Percentiles rank a stretch among this genome's conserved stretches.
These are phyloP conservation scores for Ferdinandea cuprea DNA, from an alignment of 2,888 invertebrate species.

Conservation along the genomic window DNA sequence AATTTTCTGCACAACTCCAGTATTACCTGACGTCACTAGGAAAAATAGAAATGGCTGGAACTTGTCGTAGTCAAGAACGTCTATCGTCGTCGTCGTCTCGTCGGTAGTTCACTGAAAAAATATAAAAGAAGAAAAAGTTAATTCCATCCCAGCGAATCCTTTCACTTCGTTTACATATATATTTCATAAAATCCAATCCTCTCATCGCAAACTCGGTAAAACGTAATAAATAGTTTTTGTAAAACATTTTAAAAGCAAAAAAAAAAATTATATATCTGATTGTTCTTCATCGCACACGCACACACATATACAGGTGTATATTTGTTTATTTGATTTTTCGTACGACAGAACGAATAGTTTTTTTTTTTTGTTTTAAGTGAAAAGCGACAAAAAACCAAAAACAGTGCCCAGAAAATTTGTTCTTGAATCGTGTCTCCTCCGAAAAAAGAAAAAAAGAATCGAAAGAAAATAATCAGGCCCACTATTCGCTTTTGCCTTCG, in stretches of 20 bases:
- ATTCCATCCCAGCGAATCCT: not conserved
- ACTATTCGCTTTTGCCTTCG: not conserved
- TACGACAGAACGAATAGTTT: slow-evolving; percentile 23
- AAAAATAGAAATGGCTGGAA: slow-evolving; percentile 72
- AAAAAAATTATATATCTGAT: slow-evolving; percentile 13
- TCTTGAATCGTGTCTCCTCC: slow-evolving; percentile 53
- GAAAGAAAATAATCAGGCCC: slow-evolving; percentile 20
- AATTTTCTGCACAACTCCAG: slow-evolving; percentile 57
- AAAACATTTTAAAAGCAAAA: slow-evolving; percentile 22
- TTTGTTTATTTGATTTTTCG: slow-evolving; percentile 72
- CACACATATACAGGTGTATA: slow-evolving; percentile 43
- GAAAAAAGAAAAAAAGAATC: slow-evolving; percentile 13
- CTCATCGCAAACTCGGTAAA: not conserved
- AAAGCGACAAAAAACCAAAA: slow-evolving; percentile 46
- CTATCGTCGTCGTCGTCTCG: slow-evolving; percentile 49
- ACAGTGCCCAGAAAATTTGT: slow-evolving; percentile 68
- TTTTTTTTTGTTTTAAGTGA: slow-evolving; percentile 6
- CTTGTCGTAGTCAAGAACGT: slow-evolving; percentile 62
- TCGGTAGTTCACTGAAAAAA: slow-evolving; percentile 48
- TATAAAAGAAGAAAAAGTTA: not conserved
- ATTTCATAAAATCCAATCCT: not conserved
- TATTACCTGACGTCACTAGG: slow-evolving; percentile 69
- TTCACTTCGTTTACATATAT: not conserved
- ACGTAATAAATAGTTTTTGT: not conserved
- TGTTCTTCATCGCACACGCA: slow-evolving; percentile 25